Evolutionary conservation across 2,797 vertebrate species (phyloP).

Genomic region (Acipenser oxyrinchus): DNA sequence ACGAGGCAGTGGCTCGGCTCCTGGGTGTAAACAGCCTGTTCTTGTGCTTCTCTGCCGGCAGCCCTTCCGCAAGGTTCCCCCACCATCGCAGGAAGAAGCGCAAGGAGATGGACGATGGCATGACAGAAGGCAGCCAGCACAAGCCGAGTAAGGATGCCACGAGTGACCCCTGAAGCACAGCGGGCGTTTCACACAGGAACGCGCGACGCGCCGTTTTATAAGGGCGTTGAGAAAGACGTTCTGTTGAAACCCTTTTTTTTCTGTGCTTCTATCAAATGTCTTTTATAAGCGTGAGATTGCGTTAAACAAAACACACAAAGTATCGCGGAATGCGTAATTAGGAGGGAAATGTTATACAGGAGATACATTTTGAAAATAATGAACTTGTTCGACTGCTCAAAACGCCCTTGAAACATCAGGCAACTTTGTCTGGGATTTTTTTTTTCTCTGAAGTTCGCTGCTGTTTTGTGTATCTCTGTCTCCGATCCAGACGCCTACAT

Average conservation of each 20-base stretch:
- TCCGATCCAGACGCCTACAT: constrained; percentile 70
- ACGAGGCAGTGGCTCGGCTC: no score
- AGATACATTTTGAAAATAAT: constrained; percentile 1
- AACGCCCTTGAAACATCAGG: not conserved
- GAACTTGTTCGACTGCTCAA: not conserved
- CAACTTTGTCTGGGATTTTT: not conserved
- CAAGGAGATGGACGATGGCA: constrained; percentile 79
- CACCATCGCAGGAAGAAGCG: constrained; percentile 83
- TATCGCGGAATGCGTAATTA: no score
- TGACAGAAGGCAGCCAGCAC: constrained; percentile 73
- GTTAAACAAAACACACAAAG: no score
- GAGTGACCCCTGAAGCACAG: not conserved
- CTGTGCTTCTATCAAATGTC: no score
- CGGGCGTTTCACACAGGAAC: no score
- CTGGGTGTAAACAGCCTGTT: not conserved
- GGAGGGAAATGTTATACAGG: constrained; percentile 3
- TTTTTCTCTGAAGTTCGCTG: not conserved
- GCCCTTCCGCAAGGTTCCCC: constrained; percentile 73
- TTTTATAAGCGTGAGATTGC: no score
- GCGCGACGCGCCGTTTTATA: no score
- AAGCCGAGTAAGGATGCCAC: constrained; percentile 66
- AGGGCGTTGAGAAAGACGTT: no score
- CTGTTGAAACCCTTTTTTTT: no score
- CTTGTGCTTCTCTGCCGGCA: constrained; percentile 24
- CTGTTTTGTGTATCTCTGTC: constrained; percentile 4